These are phyloP conservation scores for Porites rus DNA, from an alignment of 92 coral and sea anemone genomes.

Conservation along the genomic window DNA sequence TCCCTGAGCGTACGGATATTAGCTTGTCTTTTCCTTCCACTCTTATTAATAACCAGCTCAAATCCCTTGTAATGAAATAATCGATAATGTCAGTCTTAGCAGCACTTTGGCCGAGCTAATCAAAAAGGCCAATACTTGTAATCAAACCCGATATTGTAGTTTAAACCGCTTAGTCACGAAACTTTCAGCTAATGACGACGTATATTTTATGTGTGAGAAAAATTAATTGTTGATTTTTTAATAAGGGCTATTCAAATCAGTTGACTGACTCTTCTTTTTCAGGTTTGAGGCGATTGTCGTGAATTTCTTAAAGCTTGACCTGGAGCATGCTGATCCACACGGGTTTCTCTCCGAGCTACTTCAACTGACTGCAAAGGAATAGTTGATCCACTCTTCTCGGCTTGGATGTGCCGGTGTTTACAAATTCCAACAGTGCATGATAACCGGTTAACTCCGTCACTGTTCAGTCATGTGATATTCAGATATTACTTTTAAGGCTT, in stretches of 20 bases:
- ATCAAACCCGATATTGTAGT: neutral
- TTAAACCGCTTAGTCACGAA: neutral
- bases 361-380: slow-evolving; percentile 34
- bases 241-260: neutral
- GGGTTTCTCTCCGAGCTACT: slow-evolving; percentile 67
- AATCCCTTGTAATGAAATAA: no score
- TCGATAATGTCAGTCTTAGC: no score
- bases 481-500: no score
- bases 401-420: neutral
- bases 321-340: slow-evolving; percentile 77
- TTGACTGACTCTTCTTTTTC: slow-evolving; percentile 1
- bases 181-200: neutral
- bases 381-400: neutral
- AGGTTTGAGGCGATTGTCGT: slow-evolving; percentile 80
- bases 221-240: slow-evolving; percentile 16
- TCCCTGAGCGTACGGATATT: no score
- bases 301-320: slow-evolving; percentile 80
- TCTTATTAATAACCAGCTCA: no score
- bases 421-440: no score
- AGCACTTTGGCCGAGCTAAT: no score
- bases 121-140: no score
- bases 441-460: no score
- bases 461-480: no score
- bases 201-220: neutral
- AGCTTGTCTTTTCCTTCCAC: no score